These are phyloP conservation scores for Diadema setosum DNA, from an alignment of 35 echinoderm and acorn worm species.

Conservation along the genomic window DNA sequence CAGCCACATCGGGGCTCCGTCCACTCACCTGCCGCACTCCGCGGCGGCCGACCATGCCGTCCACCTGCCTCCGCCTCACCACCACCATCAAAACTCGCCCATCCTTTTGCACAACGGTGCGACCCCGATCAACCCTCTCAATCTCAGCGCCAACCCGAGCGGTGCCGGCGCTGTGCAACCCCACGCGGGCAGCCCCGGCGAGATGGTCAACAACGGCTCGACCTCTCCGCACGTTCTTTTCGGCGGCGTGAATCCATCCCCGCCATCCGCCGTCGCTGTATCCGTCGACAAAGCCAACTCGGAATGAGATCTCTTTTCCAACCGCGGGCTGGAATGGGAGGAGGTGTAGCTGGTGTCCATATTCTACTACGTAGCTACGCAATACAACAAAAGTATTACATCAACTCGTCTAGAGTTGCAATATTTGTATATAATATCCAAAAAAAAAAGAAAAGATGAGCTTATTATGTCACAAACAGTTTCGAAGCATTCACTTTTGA, in stretches of 20 bases:
- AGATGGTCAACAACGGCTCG: not conserved
- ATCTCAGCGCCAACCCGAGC: constrained; percentile 17
- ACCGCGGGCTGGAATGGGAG: too few species aligned
- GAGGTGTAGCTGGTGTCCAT: too few species aligned
- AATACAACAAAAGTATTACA: too few species aligned
- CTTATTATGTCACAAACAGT: too few species aligned
- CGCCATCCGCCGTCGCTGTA: constrained; percentile 47
- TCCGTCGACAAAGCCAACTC: constrained; percentile 1
- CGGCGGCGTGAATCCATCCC: constrained; percentile 47
- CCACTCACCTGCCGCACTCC: not conserved
- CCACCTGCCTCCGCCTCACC: not conserved
- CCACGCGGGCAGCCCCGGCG: not conserved
- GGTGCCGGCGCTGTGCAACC: not conserved
- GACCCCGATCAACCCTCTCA: constrained; percentile 21
- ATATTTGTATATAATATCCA: too few species aligned
- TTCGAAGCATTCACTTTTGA: too few species aligned
- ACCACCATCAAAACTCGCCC: not conserved
- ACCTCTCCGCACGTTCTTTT: constrained; percentile 11
- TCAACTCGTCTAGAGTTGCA: too few species aligned
- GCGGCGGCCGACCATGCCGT: not conserved
- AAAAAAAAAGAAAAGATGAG: too few species aligned
- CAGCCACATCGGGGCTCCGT: not conserved
- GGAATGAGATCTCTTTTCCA: not conserved
- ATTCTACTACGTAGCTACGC: too few species aligned
- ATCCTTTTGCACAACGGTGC: constrained; percentile 32